Evolutionary conservation across 2,888 invertebrate species (phyloP).

Genomic region (Zaprionus lineosus): DNA sequence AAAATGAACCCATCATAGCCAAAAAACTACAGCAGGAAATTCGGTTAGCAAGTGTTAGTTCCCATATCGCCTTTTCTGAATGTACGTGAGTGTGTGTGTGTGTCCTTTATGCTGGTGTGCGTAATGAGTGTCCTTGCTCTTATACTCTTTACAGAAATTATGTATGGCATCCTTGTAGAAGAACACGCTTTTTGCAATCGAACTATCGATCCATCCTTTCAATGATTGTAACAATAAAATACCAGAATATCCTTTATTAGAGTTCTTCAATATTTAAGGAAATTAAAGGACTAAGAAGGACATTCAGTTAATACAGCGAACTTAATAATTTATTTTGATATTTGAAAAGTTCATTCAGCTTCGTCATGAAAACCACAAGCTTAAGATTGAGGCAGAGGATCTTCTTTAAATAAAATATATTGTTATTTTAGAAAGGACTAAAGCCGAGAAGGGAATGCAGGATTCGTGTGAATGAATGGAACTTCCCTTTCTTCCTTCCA

Average conservation of each 20-base stretch:
- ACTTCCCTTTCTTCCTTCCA: slow-evolving; percentile 17
- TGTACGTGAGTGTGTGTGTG: slow-evolving; percentile 12
- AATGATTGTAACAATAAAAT: too few relatives aligned
- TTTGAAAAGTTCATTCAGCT: too few relatives aligned
- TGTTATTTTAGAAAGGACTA: background rate
- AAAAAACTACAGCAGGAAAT: slow-evolving; percentile 77
- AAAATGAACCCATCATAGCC: slow-evolving; percentile 79
- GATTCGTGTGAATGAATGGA: background rate
- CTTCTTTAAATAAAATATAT: too few relatives aligned
- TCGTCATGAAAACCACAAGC: too few relatives aligned
- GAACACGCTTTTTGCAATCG: too few relatives aligned
- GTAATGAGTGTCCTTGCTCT: slow-evolving; percentile 58
- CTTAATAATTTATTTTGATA: too few relatives aligned
- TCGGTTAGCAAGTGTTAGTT: slow-evolving; percentile 78
- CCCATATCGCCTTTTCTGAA: slow-evolving; percentile 42
- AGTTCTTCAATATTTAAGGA: too few relatives aligned
- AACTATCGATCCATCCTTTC: too few relatives aligned
- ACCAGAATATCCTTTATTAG: too few relatives aligned
- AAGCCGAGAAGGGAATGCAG: slow-evolving; percentile 12
- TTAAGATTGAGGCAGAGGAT: too few relatives aligned
- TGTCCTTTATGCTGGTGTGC: slow-evolving; percentile 26
- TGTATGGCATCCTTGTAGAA: background rate
- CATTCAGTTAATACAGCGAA: too few relatives aligned
- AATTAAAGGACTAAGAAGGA: too few relatives aligned
- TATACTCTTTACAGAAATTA: slow-evolving; percentile 25